These are phyloP conservation scores for Idaea aversata DNA, from an alignment of 2,888 invertebrate species.

Conservation along the genomic window DNA sequence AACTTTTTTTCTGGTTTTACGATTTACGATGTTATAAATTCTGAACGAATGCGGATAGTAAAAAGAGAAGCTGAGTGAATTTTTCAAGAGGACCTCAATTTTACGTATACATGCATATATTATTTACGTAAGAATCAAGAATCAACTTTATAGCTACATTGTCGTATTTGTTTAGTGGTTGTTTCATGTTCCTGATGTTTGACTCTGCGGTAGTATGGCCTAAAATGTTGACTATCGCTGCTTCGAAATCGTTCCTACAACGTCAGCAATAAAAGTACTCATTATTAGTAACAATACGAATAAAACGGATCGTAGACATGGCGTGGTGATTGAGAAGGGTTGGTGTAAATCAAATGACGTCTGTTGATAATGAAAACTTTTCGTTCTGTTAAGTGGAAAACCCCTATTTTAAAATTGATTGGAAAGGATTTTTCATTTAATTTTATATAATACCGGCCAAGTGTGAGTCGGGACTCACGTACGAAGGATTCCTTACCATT, in stretches of 20 bases:
- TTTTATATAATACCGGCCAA: no score
- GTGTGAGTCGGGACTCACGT: no score
- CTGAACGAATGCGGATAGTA: slow-evolving; percentile 65
- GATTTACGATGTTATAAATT: slow-evolving; percentile 72
- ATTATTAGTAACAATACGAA: not conserved
- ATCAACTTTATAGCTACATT: slow-evolving; percentile 9
- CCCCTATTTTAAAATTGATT: not conserved
- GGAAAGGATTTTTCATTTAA: not conserved
- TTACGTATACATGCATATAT: slow-evolving; percentile 29
- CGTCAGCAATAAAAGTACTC: not conserved
- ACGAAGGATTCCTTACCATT: no score
- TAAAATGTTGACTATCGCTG: not conserved
- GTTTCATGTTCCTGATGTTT: not conserved
- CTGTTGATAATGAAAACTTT: not conserved
- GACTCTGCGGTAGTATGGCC: not conserved
- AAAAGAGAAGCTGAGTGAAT: slow-evolving; percentile 64
- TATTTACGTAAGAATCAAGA: slow-evolving; percentile 4
- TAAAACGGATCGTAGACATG: not conserved
- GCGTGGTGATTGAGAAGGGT: not conserved
- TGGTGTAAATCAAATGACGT: not conserved
- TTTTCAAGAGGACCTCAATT: slow-evolving; percentile 59
- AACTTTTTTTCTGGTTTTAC: slow-evolving; percentile 65
- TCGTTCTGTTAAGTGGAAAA: not conserved
- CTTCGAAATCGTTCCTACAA: not conserved
- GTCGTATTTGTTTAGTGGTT: not conserved